Evolutionary conservation across 1,140 invertebrate genomes (phyloP).

Genomic region (Drosophila leontia): DNA sequence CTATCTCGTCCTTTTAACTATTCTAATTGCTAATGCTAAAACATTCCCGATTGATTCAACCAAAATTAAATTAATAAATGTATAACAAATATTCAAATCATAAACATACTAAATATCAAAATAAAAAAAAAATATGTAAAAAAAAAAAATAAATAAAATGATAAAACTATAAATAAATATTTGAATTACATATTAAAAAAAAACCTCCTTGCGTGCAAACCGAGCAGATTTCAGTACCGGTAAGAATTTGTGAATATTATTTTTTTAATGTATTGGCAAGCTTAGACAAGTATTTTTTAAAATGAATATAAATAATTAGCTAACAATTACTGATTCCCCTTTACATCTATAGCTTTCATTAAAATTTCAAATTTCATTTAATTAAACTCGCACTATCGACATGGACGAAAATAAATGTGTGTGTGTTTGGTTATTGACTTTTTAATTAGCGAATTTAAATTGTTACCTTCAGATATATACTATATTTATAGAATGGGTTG

Average conservation of each 20-base stretch:
- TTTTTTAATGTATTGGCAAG: slow-evolving; percentile 72
- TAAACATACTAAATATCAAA: slow-evolving; percentile 1
- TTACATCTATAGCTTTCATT: slow-evolving; percentile 2
- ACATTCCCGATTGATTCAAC: slow-evolving; percentile 69
- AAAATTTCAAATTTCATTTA: background rate
- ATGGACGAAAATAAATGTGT: slow-evolving; percentile 5
- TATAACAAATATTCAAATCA: slow-evolving; percentile 24
- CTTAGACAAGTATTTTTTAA: slow-evolving; percentile 52
- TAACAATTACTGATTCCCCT: background rate
- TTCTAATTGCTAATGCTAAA: slow-evolving; percentile 52
- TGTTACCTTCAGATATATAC: background rate
- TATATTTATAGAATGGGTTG: background rate
- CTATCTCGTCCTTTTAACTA: slow-evolving; percentile 65
- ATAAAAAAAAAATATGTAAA: background rate
- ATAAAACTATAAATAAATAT: slow-evolving; percentile 22
- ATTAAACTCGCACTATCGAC: slow-evolving; percentile 8
- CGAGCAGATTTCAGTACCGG: slow-evolving; percentile 81
- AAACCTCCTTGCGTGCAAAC: slow-evolving; percentile 48
- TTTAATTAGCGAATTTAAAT: background rate
- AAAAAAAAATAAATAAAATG: slow-evolving; percentile 15
- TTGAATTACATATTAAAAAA: slow-evolving; percentile 19
- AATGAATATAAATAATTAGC: slow-evolving; percentile 22
- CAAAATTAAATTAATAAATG: slow-evolving; percentile 24
- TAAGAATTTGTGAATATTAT: slow-evolving; percentile 73
- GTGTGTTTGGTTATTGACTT: background rate